Evolutionary conservation across 1,140 invertebrate genomes (phyloP), one percentile per base, ranked within the genome.

Genomic region (Caenorhabditis inopinata): DNA sequence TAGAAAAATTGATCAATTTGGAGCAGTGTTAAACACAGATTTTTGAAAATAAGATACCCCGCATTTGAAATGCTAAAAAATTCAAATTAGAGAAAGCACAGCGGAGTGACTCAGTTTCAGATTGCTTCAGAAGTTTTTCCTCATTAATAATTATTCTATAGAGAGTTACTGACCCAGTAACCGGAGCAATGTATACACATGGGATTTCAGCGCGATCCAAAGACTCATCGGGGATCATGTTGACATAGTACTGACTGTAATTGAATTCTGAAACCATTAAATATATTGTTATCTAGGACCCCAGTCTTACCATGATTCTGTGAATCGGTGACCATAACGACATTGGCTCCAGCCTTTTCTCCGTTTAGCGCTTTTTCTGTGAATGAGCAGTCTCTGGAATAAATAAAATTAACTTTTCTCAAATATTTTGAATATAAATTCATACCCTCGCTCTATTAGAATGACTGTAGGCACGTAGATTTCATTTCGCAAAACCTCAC

Each of bases 371-470:
- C 58, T 68, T 68, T 68, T 21, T 11, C 58, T 0, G 58, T 68
- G 58, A 68, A 68, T 2, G 58, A 68, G 25, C 58, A 68, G 3
- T 38, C 58, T 68, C 51, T 58, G 51, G n/a, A 58, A 58, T 3
- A 11, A 32, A n/a, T n/a, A 3, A 32, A 32, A 0, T 58, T 58
- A 4, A n/a, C n/a, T n/a, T n/a, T n/a, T n/a, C n/a, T n/a, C n/a
- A n/a, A n/a, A n/a, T n/a, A 58, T 23, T 23, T 32, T 0, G 14
- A 5, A 7, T 58, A n/a, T n/a, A n/a, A 32, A 58, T 6, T 32
- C 11, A 32, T 58, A 32, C 51, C 58, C 58, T 68, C 58, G 27
- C n/a, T 68, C 58, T 32, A 68, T 68, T 16, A 68, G n/a, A 42
- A 68, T 38, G 5, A 68, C 58, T 68, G 58, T 38, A 3, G 58